These are phyloP conservation scores for Atlantisia rogersi DNA, from an alignment of 2,113 vertebrate genomes.

Conservation along the genomic window DNA sequence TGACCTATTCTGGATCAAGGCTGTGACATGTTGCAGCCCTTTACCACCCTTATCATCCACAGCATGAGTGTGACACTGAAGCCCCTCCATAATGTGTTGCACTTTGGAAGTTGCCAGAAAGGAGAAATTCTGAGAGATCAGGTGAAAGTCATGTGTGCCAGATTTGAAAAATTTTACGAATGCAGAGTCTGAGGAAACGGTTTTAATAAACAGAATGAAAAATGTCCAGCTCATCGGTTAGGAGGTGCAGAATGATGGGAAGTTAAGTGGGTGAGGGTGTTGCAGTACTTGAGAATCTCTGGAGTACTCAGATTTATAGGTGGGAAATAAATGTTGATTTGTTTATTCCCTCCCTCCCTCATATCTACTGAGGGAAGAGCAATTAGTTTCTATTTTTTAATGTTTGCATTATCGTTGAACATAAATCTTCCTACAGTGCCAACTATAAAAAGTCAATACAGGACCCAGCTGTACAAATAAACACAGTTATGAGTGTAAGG, in stretches of 20 bases:
- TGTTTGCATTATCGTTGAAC: slow-evolving; percentile 42
- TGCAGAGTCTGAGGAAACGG: slow-evolving; percentile 8
- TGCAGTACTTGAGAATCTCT: slow-evolving; percentile 19
- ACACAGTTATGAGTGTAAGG: slow-evolving; percentile 47
- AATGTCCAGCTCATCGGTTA: not conserved
- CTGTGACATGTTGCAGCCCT: slow-evolving; percentile 44
- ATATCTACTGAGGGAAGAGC: slow-evolving; percentile 37
- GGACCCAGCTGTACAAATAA: slow-evolving; percentile 56
- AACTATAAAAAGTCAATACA: slow-evolving; percentile 56
- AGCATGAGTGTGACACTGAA: slow-evolving; percentile 50
- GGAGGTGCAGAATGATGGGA: not conserved
- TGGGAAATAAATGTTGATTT: slow-evolving; percentile 62
- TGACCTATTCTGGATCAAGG: slow-evolving; percentile 10
- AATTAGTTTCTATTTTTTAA: slow-evolving; percentile 65
- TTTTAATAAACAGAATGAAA: slow-evolving; percentile 23
- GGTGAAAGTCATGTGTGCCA: slow-evolving; percentile 18
- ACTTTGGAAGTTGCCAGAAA: slow-evolving; percentile 5
- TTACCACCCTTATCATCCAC: slow-evolving; percentile 42
- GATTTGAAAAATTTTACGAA: slow-evolving; percentile 50
- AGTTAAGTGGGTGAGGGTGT: slow-evolving; percentile 14
- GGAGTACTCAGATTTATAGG: slow-evolving; percentile 51
- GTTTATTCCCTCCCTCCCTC: slow-evolving; percentile 36
- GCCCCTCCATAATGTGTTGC: not conserved
- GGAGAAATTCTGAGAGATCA: slow-evolving; percentile 47
- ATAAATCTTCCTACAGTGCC: slow-evolving; percentile 50